These are phyloP conservation scores for Tribolium castaneum DNA, from an alignment of 1,140 invertebrate species.

Conservation along the genomic window DNA sequence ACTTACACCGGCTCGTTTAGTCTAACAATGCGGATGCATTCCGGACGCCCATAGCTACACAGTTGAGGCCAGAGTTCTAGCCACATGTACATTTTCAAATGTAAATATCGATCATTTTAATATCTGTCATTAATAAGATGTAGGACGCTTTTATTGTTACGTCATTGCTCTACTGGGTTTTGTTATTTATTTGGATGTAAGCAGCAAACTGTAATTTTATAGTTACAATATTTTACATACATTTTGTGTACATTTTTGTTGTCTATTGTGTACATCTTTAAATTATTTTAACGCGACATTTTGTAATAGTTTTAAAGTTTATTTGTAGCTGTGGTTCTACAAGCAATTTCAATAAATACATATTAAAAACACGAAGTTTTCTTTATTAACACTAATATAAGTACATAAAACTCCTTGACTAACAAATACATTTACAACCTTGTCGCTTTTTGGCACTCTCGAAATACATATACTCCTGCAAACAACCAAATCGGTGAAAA, in stretches of 20 bases:
- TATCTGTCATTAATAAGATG: conserved; percentile 47
- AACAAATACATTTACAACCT: conserved; percentile 49
- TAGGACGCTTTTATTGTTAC: conserved; percentile 48
- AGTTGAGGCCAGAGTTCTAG: conserved; percentile 45
- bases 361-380: conserved; percentile 42
- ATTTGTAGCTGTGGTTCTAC: conserved; percentile 60
- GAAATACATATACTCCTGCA: conserved; percentile 61
- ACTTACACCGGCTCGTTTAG: conserved; percentile 2
- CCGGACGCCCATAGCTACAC: conserved; percentile 36
- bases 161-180: conserved; percentile 52
- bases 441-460: conserved; percentile 50
- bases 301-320: conserved; percentile 55
- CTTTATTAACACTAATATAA: neutral
- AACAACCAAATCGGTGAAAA: conserved; percentile 39
- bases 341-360: conserved; percentile 58
- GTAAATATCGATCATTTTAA: conserved; percentile 56
- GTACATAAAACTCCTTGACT: neutral
- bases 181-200: conserved; percentile 56
- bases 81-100: conserved; percentile 57
- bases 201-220: conserved; percentile 54
- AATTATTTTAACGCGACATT: conserved; percentile 56
- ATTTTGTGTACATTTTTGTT: conserved; percentile 59
- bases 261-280: conserved; percentile 54
- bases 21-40: conserved; percentile 12
- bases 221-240: conserved; percentile 54